Percentiles rank a stretch among this genome's conserved stretches.
These are phyloP conservation scores for Crotalus horridus DNA, from an alignment of 2,113 vertebrate genomes.

Conservation along the genomic window DNA sequence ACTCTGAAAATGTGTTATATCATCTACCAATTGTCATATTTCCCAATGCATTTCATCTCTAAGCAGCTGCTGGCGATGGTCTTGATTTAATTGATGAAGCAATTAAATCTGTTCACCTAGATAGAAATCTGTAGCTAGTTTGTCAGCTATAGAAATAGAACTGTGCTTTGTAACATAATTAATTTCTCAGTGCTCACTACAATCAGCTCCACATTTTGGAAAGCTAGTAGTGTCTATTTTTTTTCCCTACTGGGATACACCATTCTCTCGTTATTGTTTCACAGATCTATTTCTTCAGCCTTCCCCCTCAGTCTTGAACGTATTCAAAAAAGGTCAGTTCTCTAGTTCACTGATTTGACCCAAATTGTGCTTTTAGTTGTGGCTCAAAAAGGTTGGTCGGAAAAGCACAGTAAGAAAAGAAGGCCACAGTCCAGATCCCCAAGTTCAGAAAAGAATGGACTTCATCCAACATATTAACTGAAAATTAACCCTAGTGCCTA, in stretches of 20 bases:
- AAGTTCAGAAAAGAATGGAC: neutral
- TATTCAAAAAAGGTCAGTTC: neutral
- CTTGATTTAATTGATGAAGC: neutral
- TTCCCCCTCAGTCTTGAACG: neutral
- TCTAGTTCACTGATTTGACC: neutral
- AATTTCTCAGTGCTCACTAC: neutral
- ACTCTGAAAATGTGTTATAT: neutral
- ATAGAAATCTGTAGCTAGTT: neutral
- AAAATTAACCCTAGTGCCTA: neutral
- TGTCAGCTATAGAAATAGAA: constrained; percentile 2
- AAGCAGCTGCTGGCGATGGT: neutral
- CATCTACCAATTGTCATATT: neutral
- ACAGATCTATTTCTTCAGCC: neutral
- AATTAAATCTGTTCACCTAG: neutral
- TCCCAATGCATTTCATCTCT: neutral
- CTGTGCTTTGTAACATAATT: neutral
- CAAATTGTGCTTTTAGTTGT: neutral
- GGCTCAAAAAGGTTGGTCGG: neutral
- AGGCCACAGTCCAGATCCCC: neutral
- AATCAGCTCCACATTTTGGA: constrained; percentile 53
- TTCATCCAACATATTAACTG: neutral
- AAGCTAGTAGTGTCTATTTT: constrained; percentile 21
- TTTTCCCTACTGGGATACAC: rapidly evolving
- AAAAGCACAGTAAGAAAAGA: neutral
- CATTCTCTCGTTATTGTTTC: constrained; percentile 26